phyloP scores from a whole-genome alignment of 2,888 invertebrate genomes.

The Colostygia pectinataria region DNA sequence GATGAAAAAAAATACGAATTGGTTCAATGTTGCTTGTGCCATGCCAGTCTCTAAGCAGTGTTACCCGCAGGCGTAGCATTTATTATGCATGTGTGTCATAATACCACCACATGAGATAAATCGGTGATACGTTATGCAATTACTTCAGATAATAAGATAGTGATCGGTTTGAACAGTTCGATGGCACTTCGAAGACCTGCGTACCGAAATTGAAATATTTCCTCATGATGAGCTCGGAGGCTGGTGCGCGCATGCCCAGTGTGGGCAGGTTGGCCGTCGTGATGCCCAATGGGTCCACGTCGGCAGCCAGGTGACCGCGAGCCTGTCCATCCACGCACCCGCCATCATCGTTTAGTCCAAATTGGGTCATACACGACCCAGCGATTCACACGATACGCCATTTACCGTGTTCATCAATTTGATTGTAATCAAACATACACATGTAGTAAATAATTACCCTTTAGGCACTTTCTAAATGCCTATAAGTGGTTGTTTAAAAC shows the following conservation, averaged over 20 bases:
- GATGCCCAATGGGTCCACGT: conserved; percentile 97
- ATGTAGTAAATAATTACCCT: not conserved
- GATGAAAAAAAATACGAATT: conserved; percentile 15
- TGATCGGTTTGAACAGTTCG: conserved; percentile 54
- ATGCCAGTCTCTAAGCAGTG: conserved; percentile 12
- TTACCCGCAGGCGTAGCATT: conserved; percentile 4
- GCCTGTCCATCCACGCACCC: conserved; percentile 85
- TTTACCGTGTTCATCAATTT: conserved; percentile 2
- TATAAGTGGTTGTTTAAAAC: conserved; percentile 6
- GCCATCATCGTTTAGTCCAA: conserved; percentile 66
- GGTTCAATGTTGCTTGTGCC: not conserved
- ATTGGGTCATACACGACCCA: conserved; percentile 48
- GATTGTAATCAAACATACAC: conserved; percentile 26
- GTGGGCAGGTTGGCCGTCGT: conserved; percentile 86
- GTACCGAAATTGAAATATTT: conserved; percentile 83
- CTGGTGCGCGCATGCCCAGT: conserved; percentile 76
- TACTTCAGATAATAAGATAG: conserved; percentile 36
- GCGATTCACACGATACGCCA: conserved; percentile 33
- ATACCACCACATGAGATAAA: conserved; percentile 57
- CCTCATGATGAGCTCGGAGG: conserved; percentile 83
- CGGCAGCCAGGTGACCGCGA: conserved; percentile 96
- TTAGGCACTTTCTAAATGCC: too few relatives aligned
- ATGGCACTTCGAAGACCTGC: conserved; percentile 47
- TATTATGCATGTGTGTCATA: conserved; percentile 61
- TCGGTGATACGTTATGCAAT: conserved; percentile 61